These are phyloP conservation scores for Chelidonichthys spinosus DNA, from an alignment of 2,797 vertebrate genomes.

Conservation along the genomic window DNA sequence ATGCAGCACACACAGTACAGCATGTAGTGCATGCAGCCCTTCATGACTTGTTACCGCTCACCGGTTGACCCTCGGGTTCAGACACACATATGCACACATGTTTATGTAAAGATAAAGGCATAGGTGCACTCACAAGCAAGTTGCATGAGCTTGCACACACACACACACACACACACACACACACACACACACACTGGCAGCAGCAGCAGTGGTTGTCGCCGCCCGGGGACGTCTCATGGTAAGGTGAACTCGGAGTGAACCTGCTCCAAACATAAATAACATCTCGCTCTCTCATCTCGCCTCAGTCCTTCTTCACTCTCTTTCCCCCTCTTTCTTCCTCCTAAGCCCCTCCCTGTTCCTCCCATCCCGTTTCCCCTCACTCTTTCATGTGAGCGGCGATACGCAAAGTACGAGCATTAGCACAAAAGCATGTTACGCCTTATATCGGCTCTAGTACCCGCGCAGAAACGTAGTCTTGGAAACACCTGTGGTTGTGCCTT, in stretches of 20 bases:
- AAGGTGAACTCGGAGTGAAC: slow-evolving; percentile 89
- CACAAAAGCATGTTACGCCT: slow-evolving; percentile 38
- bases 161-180: slow-evolving; percentile 34
- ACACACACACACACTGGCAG: slow-evolving; percentile 29
- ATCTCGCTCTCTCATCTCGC: slow-evolving; percentile 76
- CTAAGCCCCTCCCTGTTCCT: slow-evolving; percentile 41
- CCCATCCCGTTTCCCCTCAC: slow-evolving; percentile 36
- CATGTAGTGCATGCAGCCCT: slow-evolving; percentile 38
- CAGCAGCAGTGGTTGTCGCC: slow-evolving; percentile 72
- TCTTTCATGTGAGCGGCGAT: slow-evolving; percentile 56
- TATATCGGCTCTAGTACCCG: slow-evolving; percentile 15
- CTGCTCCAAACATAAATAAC: slow-evolving; percentile 85
- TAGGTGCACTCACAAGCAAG: slow-evolving; percentile 19
- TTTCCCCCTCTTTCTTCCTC: slow-evolving; percentile 43
- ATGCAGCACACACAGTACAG: slow-evolving; percentile 30
- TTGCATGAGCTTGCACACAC: slow-evolving; percentile 31
- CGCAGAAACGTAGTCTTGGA: slow-evolving; percentile 42
- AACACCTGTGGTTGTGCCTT: slow-evolving; percentile 63
- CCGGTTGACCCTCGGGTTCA: slow-evolving; percentile 64
- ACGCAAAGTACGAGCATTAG: slow-evolving; percentile 51
- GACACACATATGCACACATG: slow-evolving; percentile 53
- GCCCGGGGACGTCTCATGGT: slow-evolving; percentile 84
- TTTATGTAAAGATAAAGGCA: slow-evolving; percentile 55
- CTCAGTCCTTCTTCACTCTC: slow-evolving; percentile 53
- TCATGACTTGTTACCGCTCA: slow-evolving; percentile 63